Base-by-base conservation (phyloP, 1,140 invertebrate species). In the Apis laboriosa region DNA sequence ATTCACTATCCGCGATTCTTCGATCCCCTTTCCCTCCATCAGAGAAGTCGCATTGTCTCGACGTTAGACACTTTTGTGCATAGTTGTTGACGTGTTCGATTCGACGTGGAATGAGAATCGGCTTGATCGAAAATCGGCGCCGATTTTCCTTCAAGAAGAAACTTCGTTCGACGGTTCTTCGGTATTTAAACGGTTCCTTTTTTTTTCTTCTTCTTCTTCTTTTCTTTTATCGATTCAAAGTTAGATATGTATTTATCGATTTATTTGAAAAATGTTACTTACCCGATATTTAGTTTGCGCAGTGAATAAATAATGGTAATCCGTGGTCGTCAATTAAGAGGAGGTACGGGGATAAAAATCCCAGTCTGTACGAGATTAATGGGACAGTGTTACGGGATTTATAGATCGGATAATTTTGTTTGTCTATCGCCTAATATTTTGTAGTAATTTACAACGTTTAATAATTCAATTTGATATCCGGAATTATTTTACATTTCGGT, bases 1-100 rank as follows among this genome's bases (percentile, higher is more conserved):
- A 66, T 66, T 78, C 75, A 21, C 73, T n/a, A 58, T 11, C 64
- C 49, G 21, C 66, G 66, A 17, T 58, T 74, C 66, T 56, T n/a
- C 76, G 66, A 64, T 49, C 66, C 66, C n/a, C 51, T n/a, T 49
- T 24, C 11, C 49, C 53, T 28, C 51, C 24, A 15, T 34, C 28
- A 13, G 19, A 28, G 5, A 11, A 55, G 79, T 4, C 72, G 61
- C 61, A 81, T 75, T 75, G 79, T 81, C 72, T 75, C 49, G n/a
- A 53, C 53, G 53, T 64, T 55, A 66, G 63, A 55, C 51, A 49
- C 76, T 68, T 77, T 66, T 77, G 51, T 55, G 73, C 71, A 73
- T 76, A 75, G n/a, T 5, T 55, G 34, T 55, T 51, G 58, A 73
- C 73, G 34, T 28, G 74, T 76, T 49, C 34, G 34, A 43, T 43